Evolutionary conservation across 92 coral and sea anemone genomes (phyloP), one percentile per base, ranked within the genome.

Genomic region (Palythoa grandis): DNA sequence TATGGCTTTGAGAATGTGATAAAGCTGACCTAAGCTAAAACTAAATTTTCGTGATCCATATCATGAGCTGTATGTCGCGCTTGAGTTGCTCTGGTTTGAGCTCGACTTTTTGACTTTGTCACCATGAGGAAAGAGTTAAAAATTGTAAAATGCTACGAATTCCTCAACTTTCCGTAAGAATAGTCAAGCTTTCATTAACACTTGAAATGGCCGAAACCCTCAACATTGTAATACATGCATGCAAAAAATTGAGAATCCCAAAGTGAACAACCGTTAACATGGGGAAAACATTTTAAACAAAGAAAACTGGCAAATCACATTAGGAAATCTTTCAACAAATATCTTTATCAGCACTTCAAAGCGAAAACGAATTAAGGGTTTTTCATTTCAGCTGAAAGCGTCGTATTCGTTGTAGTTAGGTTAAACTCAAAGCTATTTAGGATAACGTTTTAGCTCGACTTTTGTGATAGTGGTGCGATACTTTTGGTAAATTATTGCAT

Each of bases 81-180:
- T 53, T 29, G 12, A 11, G 63, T 76, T 76, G 15, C 58, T 7
- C 39, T n/a, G 6, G 56, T 79, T 13, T 1, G 56, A 37, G 40
- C 37, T 19, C 22, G 56, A 23, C n/a, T 63, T 40, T 29, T 29
- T 29, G 35, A 0, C 37, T 29, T 29, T 29, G 35, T 29, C 37
- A 39, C 57, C 73, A 65, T 65, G 56, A 79, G 84, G 84, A 79
- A 79, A 79, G 19, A 39, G 84, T 79, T 79, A 79, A 65, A 40
- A 43, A 65, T 14, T 79, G 58, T 8, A 47, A 80, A 67, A 80
- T 80, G 23, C 56, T 80, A 22, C 10, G 37, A 35, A 80, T 80
- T 80, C 75, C 75, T 47, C 17, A 43, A 16, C 24, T 3, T 39
- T 80, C 20, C 13, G 19, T 11, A 65, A 61, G 2, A 63, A 5